Evolutionary conservation across 2,113 vertebrate species (phyloP).

Genomic region (Emydura subglobosa): DNA sequence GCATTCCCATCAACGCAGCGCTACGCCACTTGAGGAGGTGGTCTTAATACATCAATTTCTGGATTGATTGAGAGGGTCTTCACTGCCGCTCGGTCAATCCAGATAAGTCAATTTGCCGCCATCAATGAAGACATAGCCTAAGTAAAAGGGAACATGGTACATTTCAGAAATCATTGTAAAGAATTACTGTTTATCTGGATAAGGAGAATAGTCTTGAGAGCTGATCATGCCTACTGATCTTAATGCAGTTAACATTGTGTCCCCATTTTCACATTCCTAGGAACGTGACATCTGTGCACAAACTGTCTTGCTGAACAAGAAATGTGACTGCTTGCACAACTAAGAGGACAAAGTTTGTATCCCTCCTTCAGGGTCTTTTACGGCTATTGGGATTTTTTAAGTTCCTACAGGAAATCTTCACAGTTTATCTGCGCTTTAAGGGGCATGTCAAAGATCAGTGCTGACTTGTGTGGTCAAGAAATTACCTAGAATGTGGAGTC

Average conservation of each 20-base stretch:
- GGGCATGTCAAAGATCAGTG: conserved; percentile 52
- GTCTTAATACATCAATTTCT: too few relatives aligned
- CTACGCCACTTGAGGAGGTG: too few relatives aligned
- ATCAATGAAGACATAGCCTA: background rate
- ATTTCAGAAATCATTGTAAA: conserved; percentile 71
- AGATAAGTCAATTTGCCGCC: too few relatives aligned
- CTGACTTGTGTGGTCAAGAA: conserved; percentile 40
- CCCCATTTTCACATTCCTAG: conserved; percentile 64
- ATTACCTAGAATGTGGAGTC: conserved; percentile 68
- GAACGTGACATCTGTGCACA: conserved; percentile 70
- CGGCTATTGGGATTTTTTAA: conserved; percentile 62
- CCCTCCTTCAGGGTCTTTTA: conserved; percentile 56
- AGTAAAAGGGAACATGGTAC: conserved; percentile 70
- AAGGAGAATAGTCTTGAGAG: conserved; percentile 56
- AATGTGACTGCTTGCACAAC: conserved; percentile 50
- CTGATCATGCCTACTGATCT: conserved; percentile 59
- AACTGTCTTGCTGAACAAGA: conserved; percentile 58
- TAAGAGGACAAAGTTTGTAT: conserved; percentile 35
- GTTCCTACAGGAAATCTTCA: conserved; percentile 73
- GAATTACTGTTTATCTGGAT: conserved; percentile 73
- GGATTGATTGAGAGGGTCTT: too few relatives aligned
- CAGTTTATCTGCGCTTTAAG: conserved; percentile 21
- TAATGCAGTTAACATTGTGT: conserved; percentile 50
- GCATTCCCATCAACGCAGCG: too few relatives aligned
- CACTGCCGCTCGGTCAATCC: too few relatives aligned